Evolutionary conservation across 2,797 vertebrate species (phyloP).

Genomic region (Toxotes lorentzi): DNA sequence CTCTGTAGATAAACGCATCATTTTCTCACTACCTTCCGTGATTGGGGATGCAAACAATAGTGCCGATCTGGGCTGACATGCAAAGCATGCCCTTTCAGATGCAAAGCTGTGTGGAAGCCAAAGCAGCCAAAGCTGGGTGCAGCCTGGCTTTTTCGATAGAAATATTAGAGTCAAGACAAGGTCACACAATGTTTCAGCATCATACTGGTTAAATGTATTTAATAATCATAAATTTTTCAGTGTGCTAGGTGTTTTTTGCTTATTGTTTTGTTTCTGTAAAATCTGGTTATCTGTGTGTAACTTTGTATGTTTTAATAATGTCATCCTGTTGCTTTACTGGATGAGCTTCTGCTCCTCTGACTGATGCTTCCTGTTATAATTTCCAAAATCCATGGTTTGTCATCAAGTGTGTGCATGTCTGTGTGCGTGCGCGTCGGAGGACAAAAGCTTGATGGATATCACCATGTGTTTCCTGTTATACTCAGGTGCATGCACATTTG

Average conservation of each 20-base stretch:
- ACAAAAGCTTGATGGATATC: slow-evolving; percentile 69
- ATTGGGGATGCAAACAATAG: slow-evolving; percentile 67
- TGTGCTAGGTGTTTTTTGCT: background rate
- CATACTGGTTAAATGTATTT: background rate
- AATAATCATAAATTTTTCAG: background rate
- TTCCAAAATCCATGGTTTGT: slow-evolving; percentile 58
- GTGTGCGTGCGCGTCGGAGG: slow-evolving; percentile 15
- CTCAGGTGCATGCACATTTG: slow-evolving; percentile 31
- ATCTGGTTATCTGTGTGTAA: slow-evolving; percentile 6
- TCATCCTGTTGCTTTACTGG: slow-evolving; percentile 33
- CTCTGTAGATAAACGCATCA: slow-evolving; percentile 17
- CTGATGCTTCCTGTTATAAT: slow-evolving; percentile 81
- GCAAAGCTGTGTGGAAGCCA: slow-evolving; percentile 62
- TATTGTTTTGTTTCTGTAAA: background rate
- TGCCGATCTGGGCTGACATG: slow-evolving; percentile 54
- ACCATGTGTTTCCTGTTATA: slow-evolving; percentile 72
- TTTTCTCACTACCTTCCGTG: slow-evolving; percentile 53
- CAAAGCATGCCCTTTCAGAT: slow-evolving; percentile 70
- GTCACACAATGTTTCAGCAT: background rate
- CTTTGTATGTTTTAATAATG: slow-evolving; percentile 35
- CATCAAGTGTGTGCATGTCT: slow-evolving; percentile 25
- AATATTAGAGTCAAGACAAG: slow-evolving; percentile 6
- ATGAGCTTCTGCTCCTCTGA: slow-evolving; percentile 79
- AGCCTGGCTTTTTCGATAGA: slow-evolving; percentile 1
- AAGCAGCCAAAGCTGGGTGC: background rate